Base-by-base conservation (phyloP, 92 coral and sea anemone species). In the Palythoa grandis region DNA sequence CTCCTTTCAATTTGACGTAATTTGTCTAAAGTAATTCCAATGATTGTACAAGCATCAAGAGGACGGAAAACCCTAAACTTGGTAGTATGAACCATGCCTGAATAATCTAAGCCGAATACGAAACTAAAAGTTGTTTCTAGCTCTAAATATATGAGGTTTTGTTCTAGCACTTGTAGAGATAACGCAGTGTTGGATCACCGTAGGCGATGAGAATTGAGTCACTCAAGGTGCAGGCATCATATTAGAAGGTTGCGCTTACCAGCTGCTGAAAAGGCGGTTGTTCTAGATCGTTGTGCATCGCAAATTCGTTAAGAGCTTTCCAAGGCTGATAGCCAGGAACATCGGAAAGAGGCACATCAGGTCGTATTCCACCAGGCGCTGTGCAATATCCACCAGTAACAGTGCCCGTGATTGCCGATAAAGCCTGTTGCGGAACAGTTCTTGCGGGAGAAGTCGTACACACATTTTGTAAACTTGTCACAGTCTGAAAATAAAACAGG, bases 261-360 rank as follows among this genome's bases (percentile, higher is more conserved):
- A 97, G 86, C 85, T 97, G 99, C 60, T 97, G 98, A 89, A 97
- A 97, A 16, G 99, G 98, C 19, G 96, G 93, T 74, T 95, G 96
- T 70, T 97, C 99, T 86, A 97, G 86, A 22, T 97, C 99, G 77
- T 93, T 95, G 66, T 97, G 99, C 95, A 97, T 88, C 7, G 99
- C 99, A 80, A 97, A 95, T 22, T 97, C 99, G 83, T 89, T 97
- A 79, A 97, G 91, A 0, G 99, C 99, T 86, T 97, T 97, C 99
- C 99, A 97, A 7, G 99, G 99, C 53, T 97, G 99, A 89, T 97
- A 97, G 66, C 97, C 91, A 13, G 99, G 92, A 25, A 94, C 84
- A 50, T 94, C 98, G 5, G 91, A 86, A 88, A 94, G 91, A 47
- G 92, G 72, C 14, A 94, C 91, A 79, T 92, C 97, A 57, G 97